Base-by-base conservation (phyloP, 2,888 invertebrate species). In the Cheilosia vulpina region DNA sequence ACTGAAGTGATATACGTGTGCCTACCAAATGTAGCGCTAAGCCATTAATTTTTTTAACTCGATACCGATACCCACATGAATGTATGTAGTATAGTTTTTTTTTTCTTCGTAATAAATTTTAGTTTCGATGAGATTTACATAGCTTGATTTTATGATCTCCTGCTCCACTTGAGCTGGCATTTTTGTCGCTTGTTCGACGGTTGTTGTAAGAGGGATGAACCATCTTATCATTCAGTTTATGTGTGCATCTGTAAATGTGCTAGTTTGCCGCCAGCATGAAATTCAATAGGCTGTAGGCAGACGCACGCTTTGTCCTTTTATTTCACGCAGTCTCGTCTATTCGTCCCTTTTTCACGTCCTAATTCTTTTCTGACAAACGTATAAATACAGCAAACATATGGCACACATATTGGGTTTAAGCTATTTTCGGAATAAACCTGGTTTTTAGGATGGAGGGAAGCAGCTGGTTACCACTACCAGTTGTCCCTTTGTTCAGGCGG, bases 361-460 rank as follows among this genome's bases (percentile, higher is more conserved):
- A 24, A 73, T 75, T 41, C 63, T 57, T 15, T 34, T 34, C 31
- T 7, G 34, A 63, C 47, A 60, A 41, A 17, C 13, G 9, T 2
- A 55, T n/a, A 41, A 79, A 69, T 41, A 65, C 45, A 41, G 13
- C 24, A 52, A 72, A 85, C 85, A 85, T 80, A 76, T 85, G 85
- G 80, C 77, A 68, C 65, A 68, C 85, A 81, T 55, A 72, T 72
- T 69, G 57, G 55, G 50, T 65, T 79, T 63, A 62, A 71, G 41
- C 58, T 65, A 71, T 85, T 80, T 85, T 71, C 38, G 24, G 57
- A 76, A 76, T 58, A 27, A 76, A 75, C 73, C 78, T 50, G 66
- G 78, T 76, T 66, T 45, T 50, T 47, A 6, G 17, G 7, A 34
- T n/a, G 47, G 31, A 58, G 63, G 31, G 41, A 52, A 55, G 82